A percentile compares a stretch with the other conserved stretches of the same genome.
phyloP scores from a whole-genome alignment of 1,140 invertebrate genomes.

The Chrysoperla carnea region DNA sequence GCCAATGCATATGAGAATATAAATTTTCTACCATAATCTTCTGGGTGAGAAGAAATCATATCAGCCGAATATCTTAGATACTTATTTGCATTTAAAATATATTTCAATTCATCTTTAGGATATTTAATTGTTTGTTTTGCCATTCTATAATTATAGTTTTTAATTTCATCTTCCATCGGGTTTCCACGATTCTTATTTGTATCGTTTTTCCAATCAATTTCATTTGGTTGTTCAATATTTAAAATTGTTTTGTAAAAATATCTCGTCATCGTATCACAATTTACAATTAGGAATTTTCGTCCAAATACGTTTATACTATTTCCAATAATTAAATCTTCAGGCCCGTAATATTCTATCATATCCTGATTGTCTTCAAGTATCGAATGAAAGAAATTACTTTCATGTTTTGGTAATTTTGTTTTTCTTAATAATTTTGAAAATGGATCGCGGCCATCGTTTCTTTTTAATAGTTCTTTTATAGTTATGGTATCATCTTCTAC shows the following conservation, averaged over 20 bases:
- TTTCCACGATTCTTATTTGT: too few species aligned
- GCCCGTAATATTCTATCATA: slow-evolving; percentile 51
- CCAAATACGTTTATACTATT: slow-evolving; percentile 46
- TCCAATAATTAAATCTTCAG: slow-evolving; percentile 57
- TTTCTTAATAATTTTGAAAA: slow-evolving; percentile 51
- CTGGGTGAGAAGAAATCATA: slow-evolving; percentile 45
- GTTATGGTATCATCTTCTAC: slow-evolving; percentile 63
- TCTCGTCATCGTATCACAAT: slow-evolving; percentile 65
- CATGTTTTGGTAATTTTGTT: slow-evolving; percentile 54
- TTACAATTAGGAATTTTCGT: slow-evolving; percentile 52
- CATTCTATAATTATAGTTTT: neutral
- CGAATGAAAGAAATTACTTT: too few species aligned
- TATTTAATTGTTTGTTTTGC: too few species aligned
- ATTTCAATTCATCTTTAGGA: slow-evolving; percentile 32
- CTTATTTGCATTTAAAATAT: slow-evolving; percentile 40
- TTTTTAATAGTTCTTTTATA: slow-evolving; percentile 48
- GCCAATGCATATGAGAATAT: slow-evolving; percentile 44
- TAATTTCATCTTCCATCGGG: slow-evolving; percentile 1
- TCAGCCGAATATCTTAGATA: slow-evolving; percentile 11
- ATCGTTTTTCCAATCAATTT: too few species aligned
- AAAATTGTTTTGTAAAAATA: slow-evolving; percentile 31
- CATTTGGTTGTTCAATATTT: slow-evolving; percentile 9
- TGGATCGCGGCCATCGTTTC: slow-evolving; percentile 54
- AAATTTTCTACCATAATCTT: slow-evolving; percentile 43
- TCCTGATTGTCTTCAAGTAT: slow-evolving; percentile 19